These are phyloP conservation scores for Galeruca laticollis DNA, from an alignment of 2,888 invertebrate genomes.

Conservation along the genomic window DNA sequence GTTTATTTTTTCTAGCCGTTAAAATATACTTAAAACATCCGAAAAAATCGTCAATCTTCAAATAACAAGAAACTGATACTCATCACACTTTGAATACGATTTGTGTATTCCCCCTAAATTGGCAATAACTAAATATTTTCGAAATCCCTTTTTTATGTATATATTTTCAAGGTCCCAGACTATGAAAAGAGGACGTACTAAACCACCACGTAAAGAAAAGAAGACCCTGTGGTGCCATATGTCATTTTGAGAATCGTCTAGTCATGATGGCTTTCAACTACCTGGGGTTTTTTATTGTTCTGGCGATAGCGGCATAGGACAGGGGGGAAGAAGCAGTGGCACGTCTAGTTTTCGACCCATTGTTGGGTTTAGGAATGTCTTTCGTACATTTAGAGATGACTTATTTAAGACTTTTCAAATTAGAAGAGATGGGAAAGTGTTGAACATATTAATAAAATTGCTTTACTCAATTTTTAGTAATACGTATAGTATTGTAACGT, in stretches of 20 bases:
- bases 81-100: neutral
- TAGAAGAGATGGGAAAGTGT: neutral
- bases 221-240: slow-evolving; percentile 47
- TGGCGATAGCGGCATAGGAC: slow-evolving; percentile 21
- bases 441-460: neutral
- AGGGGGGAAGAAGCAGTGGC: slow-evolving; percentile 21
- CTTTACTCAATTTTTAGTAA: too few relatives aligned
- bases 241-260: slow-evolving; percentile 47
- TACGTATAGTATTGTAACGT: too few relatives aligned
- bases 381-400: slow-evolving; percentile 46
- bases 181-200: slow-evolving; percentile 22
- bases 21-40: too few relatives aligned
- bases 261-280: slow-evolving; percentile 49
- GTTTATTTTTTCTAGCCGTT: too few relatives aligned
- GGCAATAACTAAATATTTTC: neutral
- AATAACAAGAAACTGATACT: neutral
- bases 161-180: slow-evolving; percentile 13
- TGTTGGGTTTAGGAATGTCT: slow-evolving; percentile 41
- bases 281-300: slow-evolving; percentile 50
- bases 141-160: slow-evolving; percentile 1
- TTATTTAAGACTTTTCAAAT: slow-evolving; percentile 43
- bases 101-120: too few relatives aligned
- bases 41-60: too few relatives aligned
- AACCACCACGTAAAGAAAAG: slow-evolving; percentile 21
- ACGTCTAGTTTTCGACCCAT: slow-evolving; percentile 38